These are phyloP conservation scores for Spinus pinus DNA, from an alignment of 2,797 vertebrate species.

Conservation along the genomic window DNA sequence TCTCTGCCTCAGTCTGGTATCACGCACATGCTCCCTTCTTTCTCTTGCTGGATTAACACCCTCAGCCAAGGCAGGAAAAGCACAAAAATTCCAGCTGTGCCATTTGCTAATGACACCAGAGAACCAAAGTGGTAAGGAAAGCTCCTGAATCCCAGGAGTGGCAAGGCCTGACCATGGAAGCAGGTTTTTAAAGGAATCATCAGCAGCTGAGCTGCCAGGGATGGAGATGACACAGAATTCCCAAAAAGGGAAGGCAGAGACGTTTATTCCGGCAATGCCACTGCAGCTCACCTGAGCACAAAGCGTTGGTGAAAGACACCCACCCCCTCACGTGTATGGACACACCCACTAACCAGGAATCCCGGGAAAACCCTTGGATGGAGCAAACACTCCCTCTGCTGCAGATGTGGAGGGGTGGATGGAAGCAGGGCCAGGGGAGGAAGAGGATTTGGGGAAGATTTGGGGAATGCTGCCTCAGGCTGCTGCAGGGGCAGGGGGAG, in stretches of 20 bases:
- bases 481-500: neutral
- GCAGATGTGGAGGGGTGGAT: neutral
- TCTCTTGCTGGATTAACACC: neutral
- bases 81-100: no score
- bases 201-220: neutral
- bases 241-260: constrained; percentile 46
- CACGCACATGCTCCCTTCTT: neutral
- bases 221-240: neutral
- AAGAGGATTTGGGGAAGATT: neutral
- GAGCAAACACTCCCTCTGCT: constrained; percentile 34
- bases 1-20: accelerated
- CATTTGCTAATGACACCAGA: neutral
- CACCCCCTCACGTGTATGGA: constrained; percentile 3
- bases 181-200: accelerated
- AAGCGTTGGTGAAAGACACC: neutral
- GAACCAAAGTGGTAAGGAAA: accelerated
- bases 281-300: constrained; percentile 2
- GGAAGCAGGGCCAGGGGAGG: neutral
- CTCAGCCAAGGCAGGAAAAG: neutral
- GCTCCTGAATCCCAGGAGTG: neutral
- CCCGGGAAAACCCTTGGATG: constrained; percentile 35
- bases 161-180: accelerated
- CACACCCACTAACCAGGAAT: constrained; percentile 17
- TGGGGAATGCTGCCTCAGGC: neutral
- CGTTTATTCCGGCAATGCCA: constrained; percentile 66